These are phyloP conservation scores for Solen grandis DNA, from an alignment of 1,140 invertebrate genomes.

Conservation along the genomic window DNA sequence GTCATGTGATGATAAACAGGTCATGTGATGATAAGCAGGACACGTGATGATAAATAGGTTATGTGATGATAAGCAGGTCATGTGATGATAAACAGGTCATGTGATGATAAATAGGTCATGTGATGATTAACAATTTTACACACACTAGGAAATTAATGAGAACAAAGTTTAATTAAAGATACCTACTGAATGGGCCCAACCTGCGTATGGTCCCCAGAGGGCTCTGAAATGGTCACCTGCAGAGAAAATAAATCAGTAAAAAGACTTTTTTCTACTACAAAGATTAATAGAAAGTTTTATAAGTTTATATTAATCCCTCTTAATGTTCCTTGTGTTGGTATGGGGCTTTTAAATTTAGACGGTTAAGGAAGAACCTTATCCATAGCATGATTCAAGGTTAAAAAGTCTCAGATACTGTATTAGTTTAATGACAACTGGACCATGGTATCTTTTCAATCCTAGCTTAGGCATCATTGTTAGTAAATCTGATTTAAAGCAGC, in stretches of 20 bases:
- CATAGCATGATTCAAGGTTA: not conserved
- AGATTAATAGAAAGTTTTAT: not conserved
- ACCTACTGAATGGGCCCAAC: constrained; percentile 96
- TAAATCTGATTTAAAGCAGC: no score
- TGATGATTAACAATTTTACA: no score
- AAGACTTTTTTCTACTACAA: not conserved
- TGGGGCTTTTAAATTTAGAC: not conserved
- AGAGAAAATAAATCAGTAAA: constrained; percentile 46
- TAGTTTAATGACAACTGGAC: no score
- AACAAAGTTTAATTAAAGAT: no score
- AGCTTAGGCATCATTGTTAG: no score
- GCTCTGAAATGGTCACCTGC: constrained; percentile 87
- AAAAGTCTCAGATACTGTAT: not conserved
- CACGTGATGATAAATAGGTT: no score
- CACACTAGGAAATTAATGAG: no score
- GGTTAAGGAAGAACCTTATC: not conserved
- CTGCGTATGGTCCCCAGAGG: constrained; percentile 93
- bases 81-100: not conserved
- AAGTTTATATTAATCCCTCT: not conserved
- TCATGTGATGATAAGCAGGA: no score
- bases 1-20: no score
- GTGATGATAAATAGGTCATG: not conserved
- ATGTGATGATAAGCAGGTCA: not conserved
- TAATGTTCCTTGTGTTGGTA: no score
- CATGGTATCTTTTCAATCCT: no score